Conservation (phyloP, 2,888 invertebrate species). For the Lissonota sp. region DNA sequence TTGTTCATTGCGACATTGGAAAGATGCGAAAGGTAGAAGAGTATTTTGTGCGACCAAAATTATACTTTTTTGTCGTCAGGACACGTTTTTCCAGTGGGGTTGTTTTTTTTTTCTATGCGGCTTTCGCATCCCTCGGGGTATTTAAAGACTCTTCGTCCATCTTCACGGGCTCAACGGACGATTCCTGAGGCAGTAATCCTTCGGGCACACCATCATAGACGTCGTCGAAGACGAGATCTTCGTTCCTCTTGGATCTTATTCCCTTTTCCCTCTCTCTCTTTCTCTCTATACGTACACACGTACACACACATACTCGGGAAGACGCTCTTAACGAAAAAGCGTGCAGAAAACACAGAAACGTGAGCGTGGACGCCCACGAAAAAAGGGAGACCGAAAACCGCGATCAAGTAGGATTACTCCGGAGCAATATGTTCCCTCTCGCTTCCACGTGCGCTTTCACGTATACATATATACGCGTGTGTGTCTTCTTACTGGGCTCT, state of each 20-base stretch:
- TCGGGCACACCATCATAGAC: slow-evolving; percentile 76
- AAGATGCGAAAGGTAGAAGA: background rate
- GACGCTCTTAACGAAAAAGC: slow-evolving; percentile 48
- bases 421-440: slow-evolving; percentile 80
- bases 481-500: slow-evolving; percentile 18
- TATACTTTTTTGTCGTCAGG: slow-evolving; percentile 80
- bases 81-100: slow-evolving; percentile 75
- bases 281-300: slow-evolving; percentile 29
- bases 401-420: slow-evolving; percentile 83
- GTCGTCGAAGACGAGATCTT: slow-evolving; percentile 27
- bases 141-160: slow-evolving; percentile 81
- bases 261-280: slow-evolving; percentile 20
- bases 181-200: slow-evolving; percentile 80
- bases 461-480: slow-evolving; percentile 11
- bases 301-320: slow-evolving; percentile 55
- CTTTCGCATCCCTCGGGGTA: slow-evolving; percentile 81
- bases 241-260: slow-evolving; percentile 2
- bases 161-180: slow-evolving; percentile 72
- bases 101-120: slow-evolving; percentile 53
- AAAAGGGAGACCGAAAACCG: slow-evolving; percentile 78
- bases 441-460: slow-evolving; percentile 60
- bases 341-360: slow-evolving; percentile 62
- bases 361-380: slow-evolving; percentile 61
- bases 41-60: slow-evolving; percentile 72
- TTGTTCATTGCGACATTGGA: background rate